Conservation (phyloP, 2,888 invertebrate species). For the Empis stercorea region DNA sequence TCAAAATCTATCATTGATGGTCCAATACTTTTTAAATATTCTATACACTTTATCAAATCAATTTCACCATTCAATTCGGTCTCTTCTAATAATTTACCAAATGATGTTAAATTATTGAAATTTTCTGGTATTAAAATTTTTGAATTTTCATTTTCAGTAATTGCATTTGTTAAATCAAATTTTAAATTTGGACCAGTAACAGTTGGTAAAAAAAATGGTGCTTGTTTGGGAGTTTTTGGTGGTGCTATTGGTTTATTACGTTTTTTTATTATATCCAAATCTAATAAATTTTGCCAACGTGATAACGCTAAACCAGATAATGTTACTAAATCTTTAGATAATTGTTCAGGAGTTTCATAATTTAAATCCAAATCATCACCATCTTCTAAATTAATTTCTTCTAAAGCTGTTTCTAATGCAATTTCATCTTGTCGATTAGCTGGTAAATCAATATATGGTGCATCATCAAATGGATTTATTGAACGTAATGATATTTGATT, state of each 20-base stretch:
- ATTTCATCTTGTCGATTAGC: conserved; percentile 25
- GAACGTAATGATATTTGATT: conserved; percentile 67
- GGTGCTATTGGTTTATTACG: conserved; percentile 83
- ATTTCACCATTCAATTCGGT: conserved; percentile 22
- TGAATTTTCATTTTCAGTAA: conserved; percentile 31
- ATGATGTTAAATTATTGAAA: conserved; percentile 52
- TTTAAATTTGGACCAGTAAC: conserved; percentile 67
- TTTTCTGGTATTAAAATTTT: conserved; percentile 45
- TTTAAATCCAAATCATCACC: conserved; percentile 31
- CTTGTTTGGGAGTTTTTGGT: conserved; percentile 68
- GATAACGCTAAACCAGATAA: conserved; percentile 74
- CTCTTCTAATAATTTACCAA: conserved; percentile 49
- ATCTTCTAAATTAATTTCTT: conserved; percentile 25
- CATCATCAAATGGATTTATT: conserved; percentile 41
- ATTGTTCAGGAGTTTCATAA: conserved; percentile 31
- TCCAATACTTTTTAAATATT: conserved; percentile 43
- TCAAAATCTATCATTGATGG: conserved; percentile 82
- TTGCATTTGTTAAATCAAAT: conserved; percentile 52
- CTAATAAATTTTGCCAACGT: conserved; percentile 82
- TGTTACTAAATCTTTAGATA: conserved; percentile 58
- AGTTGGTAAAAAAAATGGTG: conserved; percentile 94
- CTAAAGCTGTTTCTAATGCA: conserved; percentile 27
- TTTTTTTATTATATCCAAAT: conserved; percentile 72
- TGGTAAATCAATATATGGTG: conserved; percentile 42
- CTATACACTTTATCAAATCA: conserved; percentile 46